These are phyloP conservation scores for Gymnocephalus cernua DNA, from an alignment of 2,113 vertebrate species.

Conservation along the genomic window DNA sequence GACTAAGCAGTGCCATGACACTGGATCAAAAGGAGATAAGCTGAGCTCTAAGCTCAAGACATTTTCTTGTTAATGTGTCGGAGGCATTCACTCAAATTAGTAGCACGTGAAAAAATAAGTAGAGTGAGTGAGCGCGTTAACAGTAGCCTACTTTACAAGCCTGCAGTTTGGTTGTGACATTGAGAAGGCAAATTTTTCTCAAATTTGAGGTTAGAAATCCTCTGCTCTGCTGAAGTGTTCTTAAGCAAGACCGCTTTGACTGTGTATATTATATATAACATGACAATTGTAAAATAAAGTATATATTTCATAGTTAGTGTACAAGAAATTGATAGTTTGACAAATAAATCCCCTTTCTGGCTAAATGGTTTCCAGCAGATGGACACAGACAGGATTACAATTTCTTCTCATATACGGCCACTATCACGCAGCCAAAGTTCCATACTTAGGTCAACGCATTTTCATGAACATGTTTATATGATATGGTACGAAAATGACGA, in stretches of 20 bases:
- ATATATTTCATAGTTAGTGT: background rate
- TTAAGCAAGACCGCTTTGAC: background rate
- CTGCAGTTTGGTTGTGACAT: background rate
- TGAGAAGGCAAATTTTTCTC: background rate
- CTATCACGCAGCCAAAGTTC: background rate
- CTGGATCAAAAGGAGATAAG: background rate
- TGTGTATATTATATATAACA: no score
- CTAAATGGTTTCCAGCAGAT: background rate
- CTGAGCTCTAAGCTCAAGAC: background rate
- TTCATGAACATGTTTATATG: no score
- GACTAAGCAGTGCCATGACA: background rate
- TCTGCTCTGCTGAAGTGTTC: background rate
- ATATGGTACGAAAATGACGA: no score
- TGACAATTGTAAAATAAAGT: background rate
- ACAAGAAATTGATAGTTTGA: background rate
- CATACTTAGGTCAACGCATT: background rate
- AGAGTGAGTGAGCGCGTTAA: background rate
- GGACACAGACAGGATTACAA: no score
- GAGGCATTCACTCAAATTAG: background rate
- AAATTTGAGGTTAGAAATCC: background rate
- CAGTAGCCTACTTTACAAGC: background rate
- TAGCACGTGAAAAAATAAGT: background rate
- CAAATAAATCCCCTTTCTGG: background rate
- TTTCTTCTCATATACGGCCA: no score
- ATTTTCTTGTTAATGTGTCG: background rate